These are phyloP conservation scores for Pogonus chalceus DNA, from an alignment of 1,140 invertebrate species.

Conservation along the genomic window DNA sequence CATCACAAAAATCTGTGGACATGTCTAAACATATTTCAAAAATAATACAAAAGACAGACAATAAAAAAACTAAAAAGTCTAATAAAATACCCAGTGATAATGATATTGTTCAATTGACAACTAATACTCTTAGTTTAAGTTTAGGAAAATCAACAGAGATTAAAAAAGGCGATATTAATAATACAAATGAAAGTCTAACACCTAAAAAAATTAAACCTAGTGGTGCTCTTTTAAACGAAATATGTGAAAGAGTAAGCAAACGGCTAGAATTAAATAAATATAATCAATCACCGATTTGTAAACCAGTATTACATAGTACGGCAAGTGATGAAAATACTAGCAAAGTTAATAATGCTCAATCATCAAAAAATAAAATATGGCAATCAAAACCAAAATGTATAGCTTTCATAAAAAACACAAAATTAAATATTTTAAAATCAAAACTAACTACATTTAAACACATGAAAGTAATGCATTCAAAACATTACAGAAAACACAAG, in stretches of 20 bases:
- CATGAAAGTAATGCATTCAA: conserved; percentile 16
- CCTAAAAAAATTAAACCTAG: conserved; percentile 18
- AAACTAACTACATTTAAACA: conserved; percentile 7
- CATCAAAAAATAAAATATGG: neutral
- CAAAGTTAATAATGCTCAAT: neutral
- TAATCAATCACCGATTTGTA: conserved; percentile 7
- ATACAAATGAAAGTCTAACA: neutral
- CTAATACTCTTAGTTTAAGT: conserved; percentile 14
- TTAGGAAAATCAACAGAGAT: conserved; percentile 13
- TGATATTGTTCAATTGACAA: conserved; percentile 9
- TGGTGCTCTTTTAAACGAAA: conserved; percentile 22
- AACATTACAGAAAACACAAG: conserved; percentile 35
- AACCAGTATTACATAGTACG: conserved; percentile 11
- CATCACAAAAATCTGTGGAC: conserved; percentile 5
- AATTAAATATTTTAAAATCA: neutral
- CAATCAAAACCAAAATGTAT: neutral
- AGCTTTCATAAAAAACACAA: neutral
- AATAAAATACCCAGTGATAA: conserved; percentile 7
- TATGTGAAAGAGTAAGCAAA: conserved; percentile 29
- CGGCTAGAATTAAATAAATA: conserved; percentile 21
- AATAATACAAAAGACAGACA: neutral
- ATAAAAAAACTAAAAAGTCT: conserved; percentile 8
- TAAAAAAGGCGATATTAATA: neutral
- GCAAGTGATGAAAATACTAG: conserved; percentile 7
- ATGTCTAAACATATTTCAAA: conserved; percentile 12